phyloP scores from a whole-genome alignment of 2,888 invertebrate genomes.

The Pterobdella sp. region DNA sequence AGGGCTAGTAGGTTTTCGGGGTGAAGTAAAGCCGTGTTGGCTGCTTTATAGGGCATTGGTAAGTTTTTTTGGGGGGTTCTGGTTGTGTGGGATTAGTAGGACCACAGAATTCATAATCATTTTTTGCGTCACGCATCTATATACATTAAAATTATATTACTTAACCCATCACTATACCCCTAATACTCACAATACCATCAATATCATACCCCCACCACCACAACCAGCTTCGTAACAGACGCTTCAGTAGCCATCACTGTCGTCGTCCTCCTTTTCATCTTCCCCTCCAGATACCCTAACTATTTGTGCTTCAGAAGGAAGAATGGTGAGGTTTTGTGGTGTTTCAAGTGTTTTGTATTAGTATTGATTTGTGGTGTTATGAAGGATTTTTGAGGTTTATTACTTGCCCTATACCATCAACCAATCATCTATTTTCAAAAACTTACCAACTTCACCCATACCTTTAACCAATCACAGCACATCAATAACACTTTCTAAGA shows the following conservation, averaged over 20 bases:
- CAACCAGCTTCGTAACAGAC: constrained; percentile 46
- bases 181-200: too few species aligned
- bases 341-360: not conserved
- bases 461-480: too few species aligned
- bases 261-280: constrained; percentile 47
- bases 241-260: constrained; percentile 64
- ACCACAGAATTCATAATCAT: too few species aligned
- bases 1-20: too few species aligned
- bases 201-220: too few species aligned
- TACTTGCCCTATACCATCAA: not conserved
- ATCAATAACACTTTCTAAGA: not conserved
- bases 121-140: too few species aligned
- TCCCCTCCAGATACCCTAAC: constrained; percentile 37
- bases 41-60: too few species aligned
- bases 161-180: too few species aligned
- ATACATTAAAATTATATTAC: too few species aligned
- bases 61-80: too few species aligned
- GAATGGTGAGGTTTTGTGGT: constrained; percentile 21
- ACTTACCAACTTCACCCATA: not conserved
- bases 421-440: not conserved
- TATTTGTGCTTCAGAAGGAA: constrained; percentile 35
- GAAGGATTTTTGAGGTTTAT: not conserved
- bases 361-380: not conserved
- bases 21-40: too few species aligned
- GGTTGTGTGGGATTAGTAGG: too few species aligned